A percentile compares a stretch with the other conserved stretches of the same genome.
Conservation (phyloP, 2,888 invertebrate genomes). For the Darwinula stevensoni region DNA sequence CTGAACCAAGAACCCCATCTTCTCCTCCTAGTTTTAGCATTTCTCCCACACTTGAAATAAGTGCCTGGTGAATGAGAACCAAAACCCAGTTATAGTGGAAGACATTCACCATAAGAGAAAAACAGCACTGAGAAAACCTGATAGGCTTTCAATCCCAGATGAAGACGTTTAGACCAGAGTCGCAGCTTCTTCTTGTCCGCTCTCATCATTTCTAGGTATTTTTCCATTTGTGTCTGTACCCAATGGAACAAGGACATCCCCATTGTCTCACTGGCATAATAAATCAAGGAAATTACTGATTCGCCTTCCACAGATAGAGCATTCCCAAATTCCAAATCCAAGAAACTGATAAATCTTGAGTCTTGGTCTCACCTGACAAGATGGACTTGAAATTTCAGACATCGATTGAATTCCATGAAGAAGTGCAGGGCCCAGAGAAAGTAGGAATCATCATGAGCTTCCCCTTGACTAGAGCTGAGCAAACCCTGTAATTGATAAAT, state of each 20-base stretch:
- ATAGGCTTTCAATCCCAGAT: constrained; percentile 44
- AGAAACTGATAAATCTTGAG: too few relatives aligned
- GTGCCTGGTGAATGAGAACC: too few relatives aligned
- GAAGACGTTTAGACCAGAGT: constrained; percentile 53
- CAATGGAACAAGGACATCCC: constrained; percentile 72
- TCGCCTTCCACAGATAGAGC: constrained; percentile 4
- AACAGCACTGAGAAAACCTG: too few relatives aligned
- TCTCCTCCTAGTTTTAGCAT: too few relatives aligned
- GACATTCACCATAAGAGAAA: too few relatives aligned
- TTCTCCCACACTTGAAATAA: too few relatives aligned
- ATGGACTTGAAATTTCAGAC: constrained; percentile 55
- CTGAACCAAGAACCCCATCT: too few relatives aligned
- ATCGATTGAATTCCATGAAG: constrained; percentile 89
- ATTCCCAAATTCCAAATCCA: too few relatives aligned
- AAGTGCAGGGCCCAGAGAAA: constrained; percentile 79
- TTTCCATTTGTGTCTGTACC: constrained; percentile 70
- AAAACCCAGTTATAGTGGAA: too few relatives aligned
- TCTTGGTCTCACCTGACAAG: constrained; percentile 61
- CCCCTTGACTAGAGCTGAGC: constrained; percentile 23
- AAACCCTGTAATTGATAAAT: constrained; percentile 18
- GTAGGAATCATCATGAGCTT: constrained; percentile 66
- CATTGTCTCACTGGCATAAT: constrained; percentile 52
- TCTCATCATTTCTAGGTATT: constrained; percentile 47
- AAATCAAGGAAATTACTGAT: constrained; percentile 7
- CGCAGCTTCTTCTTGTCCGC: constrained; percentile 55